Base-by-base conservation (phyloP, 1,140 invertebrate genomes). In the Anadara kagoshimensis region DNA sequence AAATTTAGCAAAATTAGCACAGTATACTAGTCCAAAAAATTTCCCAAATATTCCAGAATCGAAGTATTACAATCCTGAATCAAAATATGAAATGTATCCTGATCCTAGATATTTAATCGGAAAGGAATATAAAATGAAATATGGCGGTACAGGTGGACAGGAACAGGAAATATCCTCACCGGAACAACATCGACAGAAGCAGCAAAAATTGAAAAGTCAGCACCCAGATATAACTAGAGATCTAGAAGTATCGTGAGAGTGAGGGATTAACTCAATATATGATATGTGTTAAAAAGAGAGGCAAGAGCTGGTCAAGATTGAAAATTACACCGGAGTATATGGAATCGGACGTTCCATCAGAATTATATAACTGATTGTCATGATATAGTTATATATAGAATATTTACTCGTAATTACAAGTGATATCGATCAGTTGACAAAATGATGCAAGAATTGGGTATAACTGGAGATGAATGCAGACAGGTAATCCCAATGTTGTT, bases 51-150 rank as follows among this genome's bases (percentile, higher is more conserved):
- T 54, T 16, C 73, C 73, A 45, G 73, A 75, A 24, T 69, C 58
- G 29, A 75, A 75, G 47, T 61, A 70, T 56, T 70, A 75, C 24
- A 54, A 45, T 24, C 29, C 70, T 24, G 73, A 75, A 47, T 63
- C 67, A 7, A 75, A 70, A 58, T 75, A 75, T 51, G 73, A 75
- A 53, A 70, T 75, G 45, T 66, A 66, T 47, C 62, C 62, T 11
- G 73, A 75, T 54, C 36, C 53, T 36, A 69, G 64, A 45, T 64
- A 62, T 62, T 44, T 44, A 51, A 69, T 53, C 64, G 45, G 47
- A 59, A 75, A 75, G 47, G 73, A 75, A n/a, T 70, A 63, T 61
- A 75, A 70, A 70, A 65, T 66, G 53, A 75, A 75, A 62, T 75
- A 75, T 22, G 41, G 54, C 44, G 20, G 43, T 29, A 24, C 59